Evolutionary conservation across 2,797 vertebrate genomes (phyloP), one percentile per base, ranked within the genome.

Genomic region (Cottoperca gobio): DNA sequence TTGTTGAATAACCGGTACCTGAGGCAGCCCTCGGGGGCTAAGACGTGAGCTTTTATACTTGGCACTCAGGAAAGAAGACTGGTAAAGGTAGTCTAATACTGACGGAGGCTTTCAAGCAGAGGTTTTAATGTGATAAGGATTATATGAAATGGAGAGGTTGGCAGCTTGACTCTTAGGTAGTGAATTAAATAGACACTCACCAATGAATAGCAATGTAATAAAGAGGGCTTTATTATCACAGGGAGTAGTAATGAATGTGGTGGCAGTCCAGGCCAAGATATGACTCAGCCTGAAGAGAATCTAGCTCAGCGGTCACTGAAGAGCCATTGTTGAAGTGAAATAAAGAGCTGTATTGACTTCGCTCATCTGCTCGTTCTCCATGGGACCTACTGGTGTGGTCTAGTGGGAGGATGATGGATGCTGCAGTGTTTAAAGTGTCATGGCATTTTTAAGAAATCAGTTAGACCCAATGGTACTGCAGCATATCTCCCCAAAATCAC

Each of bases 261-360:
- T 68, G 81, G 76, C 66, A 24, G 76, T 21, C 12, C 67, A 21
- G 73, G 86, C 86, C 90, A 92, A 83, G 19, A 35, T 49, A 78
- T 93, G 93, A 93, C 68, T 93, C 89, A 92, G 76, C 78, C 74
- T 45, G 77, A 87, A 55, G 90, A 84, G 90, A 92, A 88, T 91
- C 76, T 42, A 65, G 80, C 76, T 85, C 59, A 35, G 75, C 79
- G 88, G 88, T 90, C 88, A 91, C 87, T 92, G 85, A 88, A 66
- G 88, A 83, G 78, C 82, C 73, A 89, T 91, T 94, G 92, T 92
- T 88, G 57, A 69, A 70, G 81, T 31, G 78, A 79, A 90, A 93
- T 85, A 93, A 93, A 93, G 88, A 89, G 75, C 67, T 59, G 85
- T 64, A 92, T 91, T 91, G 82, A 94, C 82, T 91, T 76, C 28